phyloP scores from a whole-genome alignment of 2,797 vertebrate species.

The Craterocephalus amniculus region DNA sequence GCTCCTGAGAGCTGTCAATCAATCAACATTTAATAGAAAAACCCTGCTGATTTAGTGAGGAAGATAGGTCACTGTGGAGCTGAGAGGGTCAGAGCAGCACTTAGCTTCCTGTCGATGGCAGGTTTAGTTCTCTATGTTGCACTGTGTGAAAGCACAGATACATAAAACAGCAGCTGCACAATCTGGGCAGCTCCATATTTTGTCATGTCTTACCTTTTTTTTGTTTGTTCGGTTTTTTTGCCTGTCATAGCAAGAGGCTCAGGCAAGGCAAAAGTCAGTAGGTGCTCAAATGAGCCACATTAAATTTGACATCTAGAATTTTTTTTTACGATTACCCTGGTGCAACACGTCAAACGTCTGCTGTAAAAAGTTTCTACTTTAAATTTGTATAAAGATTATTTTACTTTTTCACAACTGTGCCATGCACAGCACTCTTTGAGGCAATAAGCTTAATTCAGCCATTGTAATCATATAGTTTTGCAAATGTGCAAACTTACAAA shows the following conservation, averaged over 20 bases:
- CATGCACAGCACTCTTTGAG: not conserved
- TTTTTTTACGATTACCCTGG: no score
- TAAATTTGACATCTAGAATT: not conserved
- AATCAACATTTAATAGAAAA: constrained; percentile 83
- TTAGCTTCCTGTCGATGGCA: constrained; percentile 18
- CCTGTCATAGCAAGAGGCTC: not conserved
- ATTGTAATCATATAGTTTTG: not conserved
- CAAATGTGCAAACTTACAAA: not conserved
- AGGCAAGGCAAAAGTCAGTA: not conserved
- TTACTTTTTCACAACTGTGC: not conserved
- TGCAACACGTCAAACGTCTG: no score
- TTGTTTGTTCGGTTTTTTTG: not conserved
- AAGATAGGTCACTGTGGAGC: constrained; percentile 64
- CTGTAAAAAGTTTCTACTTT: not conserved
- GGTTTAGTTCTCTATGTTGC: constrained; percentile 12
- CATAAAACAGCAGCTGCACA: not conserved
- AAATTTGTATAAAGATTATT: not conserved
- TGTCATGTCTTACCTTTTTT: not conserved
- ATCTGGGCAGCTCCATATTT: not conserved
- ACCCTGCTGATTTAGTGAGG: constrained; percentile 53
- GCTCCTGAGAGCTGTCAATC: constrained; percentile 81
- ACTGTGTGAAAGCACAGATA: not conserved
- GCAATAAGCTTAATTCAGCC: not conserved
- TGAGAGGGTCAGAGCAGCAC: constrained; percentile 47
- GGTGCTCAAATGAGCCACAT: not conserved